Conservation (phyloP, 2,888 invertebrate genomes). For the Abscondita cerata region DNA sequence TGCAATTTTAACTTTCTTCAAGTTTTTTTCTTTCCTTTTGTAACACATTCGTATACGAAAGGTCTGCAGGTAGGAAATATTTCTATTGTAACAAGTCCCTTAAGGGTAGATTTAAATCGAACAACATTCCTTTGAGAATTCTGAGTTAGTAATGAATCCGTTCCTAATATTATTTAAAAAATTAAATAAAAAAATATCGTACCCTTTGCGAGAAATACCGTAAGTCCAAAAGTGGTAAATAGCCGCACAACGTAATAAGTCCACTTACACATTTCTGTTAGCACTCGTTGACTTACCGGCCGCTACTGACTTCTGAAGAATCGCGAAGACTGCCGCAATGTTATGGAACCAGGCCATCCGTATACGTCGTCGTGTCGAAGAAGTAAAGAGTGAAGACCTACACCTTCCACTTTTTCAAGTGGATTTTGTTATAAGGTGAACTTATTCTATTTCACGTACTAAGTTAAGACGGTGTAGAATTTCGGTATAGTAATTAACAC, state of each 20-base stretch:
- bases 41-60: too few species aligned
- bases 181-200: too few species aligned
- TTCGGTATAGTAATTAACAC: too few species aligned
- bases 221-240: conserved; percentile 36
- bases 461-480: too few species aligned
- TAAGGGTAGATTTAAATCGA: too few species aligned
- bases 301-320: conserved; percentile 29
- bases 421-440: conserved; percentile 20
- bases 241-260: conserved; percentile 31
- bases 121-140: too few species aligned
- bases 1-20: neutral
- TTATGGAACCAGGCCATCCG: conserved; percentile 44
- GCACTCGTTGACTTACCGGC: conserved; percentile 33
- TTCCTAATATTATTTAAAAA: too few species aligned
- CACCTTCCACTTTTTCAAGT: conserved; percentile 35
- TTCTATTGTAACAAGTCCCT: too few species aligned
- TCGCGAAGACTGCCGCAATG: conserved; percentile 39
- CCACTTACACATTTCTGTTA: conserved; percentile 38
- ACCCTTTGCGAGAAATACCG: conserved; percentile 23
- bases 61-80: too few species aligned
- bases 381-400: conserved; percentile 22
- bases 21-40: too few species aligned
- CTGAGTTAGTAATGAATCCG: too few species aligned
- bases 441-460: neutral
- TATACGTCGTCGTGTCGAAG: conserved; percentile 33